Percentiles rank a stretch among this genome's conserved stretches.
phyloP scores from a whole-genome alignment of 2,113 vertebrate species.

The Thomomys bottae region DNA sequence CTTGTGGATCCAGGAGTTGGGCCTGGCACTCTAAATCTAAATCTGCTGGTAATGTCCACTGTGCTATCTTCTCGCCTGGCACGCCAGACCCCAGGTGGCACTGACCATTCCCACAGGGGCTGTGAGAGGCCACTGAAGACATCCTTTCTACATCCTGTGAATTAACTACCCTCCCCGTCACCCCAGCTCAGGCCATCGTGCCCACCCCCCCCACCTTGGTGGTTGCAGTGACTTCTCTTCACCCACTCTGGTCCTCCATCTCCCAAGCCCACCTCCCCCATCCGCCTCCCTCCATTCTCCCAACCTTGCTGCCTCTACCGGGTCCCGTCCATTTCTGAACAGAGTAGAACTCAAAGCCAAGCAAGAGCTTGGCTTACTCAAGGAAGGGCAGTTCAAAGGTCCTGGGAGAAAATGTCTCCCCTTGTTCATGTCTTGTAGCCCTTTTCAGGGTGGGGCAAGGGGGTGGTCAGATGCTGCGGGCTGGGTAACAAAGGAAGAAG shows the following conservation, averaged over 20 bases:
- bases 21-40: too few species aligned
- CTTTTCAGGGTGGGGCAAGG: background rate
- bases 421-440: background rate
- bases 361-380: background rate
- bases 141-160: too few species aligned
- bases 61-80: too few species aligned
- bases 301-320: too few species aligned
- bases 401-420: background rate
- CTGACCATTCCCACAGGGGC: too few species aligned
- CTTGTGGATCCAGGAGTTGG: too few species aligned
- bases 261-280: background rate
- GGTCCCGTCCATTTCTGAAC: background rate
- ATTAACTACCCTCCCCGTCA: too few species aligned
- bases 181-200: background rate
- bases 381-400: background rate
- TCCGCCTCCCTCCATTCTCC: background rate
- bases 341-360: background rate
- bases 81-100: too few species aligned
- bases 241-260: background rate
- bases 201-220: background rate
- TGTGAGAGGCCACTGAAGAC: too few species aligned
- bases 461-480: background rate
- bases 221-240: too few species aligned
- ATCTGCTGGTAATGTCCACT: too few species aligned
- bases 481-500: background rate